Conservation (phyloP, 2,888 invertebrate species). For the Harpalus rubripes region DNA sequence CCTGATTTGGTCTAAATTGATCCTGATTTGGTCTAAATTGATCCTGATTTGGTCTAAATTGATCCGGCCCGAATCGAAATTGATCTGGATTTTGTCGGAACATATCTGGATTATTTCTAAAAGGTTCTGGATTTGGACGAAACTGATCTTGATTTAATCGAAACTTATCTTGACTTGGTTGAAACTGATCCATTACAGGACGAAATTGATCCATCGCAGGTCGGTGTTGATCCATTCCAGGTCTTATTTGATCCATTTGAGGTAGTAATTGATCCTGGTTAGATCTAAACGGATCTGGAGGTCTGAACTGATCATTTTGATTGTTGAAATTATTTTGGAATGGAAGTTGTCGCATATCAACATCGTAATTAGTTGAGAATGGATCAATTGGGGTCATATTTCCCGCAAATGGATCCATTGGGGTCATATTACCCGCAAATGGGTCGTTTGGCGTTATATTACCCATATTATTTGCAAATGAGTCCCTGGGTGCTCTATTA, state of each 20-base stretch:
- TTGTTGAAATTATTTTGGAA: conserved; percentile 10
- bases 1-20: conserved; percentile 5
- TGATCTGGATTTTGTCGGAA: too few species aligned
- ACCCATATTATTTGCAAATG: conserved; percentile 15
- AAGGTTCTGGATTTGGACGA: too few species aligned
- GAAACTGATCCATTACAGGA: not conserved
- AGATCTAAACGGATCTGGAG: not conserved
- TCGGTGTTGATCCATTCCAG: too few species aligned
- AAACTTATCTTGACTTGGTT: not conserved
- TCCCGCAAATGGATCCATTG: not conserved
- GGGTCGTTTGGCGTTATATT: not conserved
- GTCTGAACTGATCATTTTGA: conserved; percentile 3
- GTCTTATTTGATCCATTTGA: too few species aligned
- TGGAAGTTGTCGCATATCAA: conserved; percentile 15
- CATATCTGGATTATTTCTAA: too few species aligned
- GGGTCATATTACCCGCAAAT: not conserved
- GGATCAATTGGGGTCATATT: conserved; percentile 24
- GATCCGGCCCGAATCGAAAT: not conserved
- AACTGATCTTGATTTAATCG: not conserved
- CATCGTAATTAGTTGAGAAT: conserved; percentile 11
- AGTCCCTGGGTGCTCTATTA: conserved; percentile 51
- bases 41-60: not conserved
- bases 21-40: not conserved
- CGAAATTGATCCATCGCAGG: too few species aligned
- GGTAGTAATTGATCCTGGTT: not conserved